phyloP scores from a whole-genome alignment of 2,888 invertebrate species.

The Volucella inanis region DNA sequence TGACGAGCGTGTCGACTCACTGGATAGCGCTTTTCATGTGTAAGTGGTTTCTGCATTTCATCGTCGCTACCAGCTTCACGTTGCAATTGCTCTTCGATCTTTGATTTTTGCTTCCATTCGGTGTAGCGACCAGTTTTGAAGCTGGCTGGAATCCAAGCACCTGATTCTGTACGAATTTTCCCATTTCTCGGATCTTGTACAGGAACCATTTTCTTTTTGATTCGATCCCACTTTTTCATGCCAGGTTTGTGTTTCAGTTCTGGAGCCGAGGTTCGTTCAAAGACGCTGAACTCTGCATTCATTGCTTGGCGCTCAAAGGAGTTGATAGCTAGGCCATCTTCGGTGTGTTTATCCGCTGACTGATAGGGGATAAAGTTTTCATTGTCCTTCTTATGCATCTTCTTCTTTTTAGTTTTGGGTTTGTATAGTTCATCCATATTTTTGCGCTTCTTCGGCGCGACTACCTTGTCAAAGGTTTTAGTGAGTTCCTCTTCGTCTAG shows the following conservation, averaged over 20 bases:
- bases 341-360: slow-evolving; percentile 93
- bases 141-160: slow-evolving; percentile 95
- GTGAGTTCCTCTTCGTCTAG: slow-evolving; percentile 85
- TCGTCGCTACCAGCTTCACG: slow-evolving; percentile 80
- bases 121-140: slow-evolving; percentile 96
- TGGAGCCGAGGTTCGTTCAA: slow-evolving; percentile 90
- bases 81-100: slow-evolving; percentile 82
- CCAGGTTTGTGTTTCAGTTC: slow-evolving; percentile 86
- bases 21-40: slow-evolving; percentile 81
- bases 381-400: slow-evolving; percentile 85
- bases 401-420: slow-evolving; percentile 85
- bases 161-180: slow-evolving; percentile 97
- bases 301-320: slow-evolving; percentile 92
- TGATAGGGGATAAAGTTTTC: slow-evolving; percentile 94
- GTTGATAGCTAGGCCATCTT: slow-evolving; percentile 88
- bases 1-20: slow-evolving; percentile 91
- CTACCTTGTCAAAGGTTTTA: slow-evolving; percentile 85
- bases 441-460: slow-evolving; percentile 84
- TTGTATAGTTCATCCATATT: slow-evolving; percentile 85
- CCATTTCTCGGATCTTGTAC: slow-evolving; percentile 85
- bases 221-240: slow-evolving; percentile 94
- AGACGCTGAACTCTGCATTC: slow-evolving; percentile 91
- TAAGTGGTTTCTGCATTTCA: slow-evolving; percentile 78
- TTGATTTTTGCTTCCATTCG: slow-evolving; percentile 91
- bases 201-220: slow-evolving; percentile 96